phyloP scores from a whole-genome alignment of 2,113 vertebrate species.

The Nematolebias whitei region DNA sequence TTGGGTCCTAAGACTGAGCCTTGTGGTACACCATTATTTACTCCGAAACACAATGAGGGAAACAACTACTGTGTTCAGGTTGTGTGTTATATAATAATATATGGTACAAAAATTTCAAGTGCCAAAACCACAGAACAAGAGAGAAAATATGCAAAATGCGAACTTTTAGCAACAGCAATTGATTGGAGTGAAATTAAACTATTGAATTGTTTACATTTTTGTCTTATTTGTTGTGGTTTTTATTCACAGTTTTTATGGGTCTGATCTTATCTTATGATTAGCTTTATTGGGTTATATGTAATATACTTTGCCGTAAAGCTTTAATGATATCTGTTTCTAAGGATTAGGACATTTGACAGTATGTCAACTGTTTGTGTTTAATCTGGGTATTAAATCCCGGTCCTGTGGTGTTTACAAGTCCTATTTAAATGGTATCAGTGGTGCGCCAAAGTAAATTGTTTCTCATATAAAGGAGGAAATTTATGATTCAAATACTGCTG shows the following conservation, averaged over 20 bases:
- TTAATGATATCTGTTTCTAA: slow-evolving; percentile 45
- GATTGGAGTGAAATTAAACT: not conserved
- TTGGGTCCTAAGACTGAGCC: too few species aligned
- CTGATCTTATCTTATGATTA: slow-evolving; percentile 39
- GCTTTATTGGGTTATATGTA: slow-evolving; percentile 25
- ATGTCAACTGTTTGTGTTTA: slow-evolving; percentile 52
- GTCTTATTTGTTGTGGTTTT: not conserved
- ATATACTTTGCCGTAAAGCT: slow-evolving; percentile 39
- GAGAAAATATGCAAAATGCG: too few species aligned
- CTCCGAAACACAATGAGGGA: not conserved
- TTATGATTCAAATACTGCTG: slow-evolving; percentile 1
- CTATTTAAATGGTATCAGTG: slow-evolving; percentile 27
- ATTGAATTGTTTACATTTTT: not conserved
- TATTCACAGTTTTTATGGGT: not conserved
- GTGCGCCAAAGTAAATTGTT: not conserved
- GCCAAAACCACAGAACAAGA: slow-evolving; percentile 14
- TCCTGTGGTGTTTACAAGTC: slow-evolving; percentile 35
- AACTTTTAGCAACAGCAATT: slow-evolving; percentile 33
- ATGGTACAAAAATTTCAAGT: too few species aligned
- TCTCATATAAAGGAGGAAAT: slow-evolving; percentile 34
- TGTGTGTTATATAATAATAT: not conserved
- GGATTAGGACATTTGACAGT: slow-evolving; percentile 63
- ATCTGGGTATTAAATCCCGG: slow-evolving; percentile 55
- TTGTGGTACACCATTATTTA: too few species aligned
- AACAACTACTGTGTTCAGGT: slow-evolving; percentile 1